Conservation (phyloP, 2,888 invertebrate genomes). For the Isotomurus palustris region DNA sequence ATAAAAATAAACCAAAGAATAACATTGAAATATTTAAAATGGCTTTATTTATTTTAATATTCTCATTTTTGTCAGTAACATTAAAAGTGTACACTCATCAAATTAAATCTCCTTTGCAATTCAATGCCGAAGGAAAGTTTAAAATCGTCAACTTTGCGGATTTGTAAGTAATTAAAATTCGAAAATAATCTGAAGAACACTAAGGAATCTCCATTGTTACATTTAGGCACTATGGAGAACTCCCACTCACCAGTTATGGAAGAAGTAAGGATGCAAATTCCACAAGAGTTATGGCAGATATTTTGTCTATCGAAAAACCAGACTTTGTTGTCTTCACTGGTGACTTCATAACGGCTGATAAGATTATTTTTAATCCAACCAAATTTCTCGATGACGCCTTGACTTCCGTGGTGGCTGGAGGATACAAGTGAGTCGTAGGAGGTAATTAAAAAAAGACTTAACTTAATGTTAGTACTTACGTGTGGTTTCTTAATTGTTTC, state of each 20-base stretch:
- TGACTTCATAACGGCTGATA: conserved; percentile 23
- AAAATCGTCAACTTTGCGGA: conserved; percentile 29
- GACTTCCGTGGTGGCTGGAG: background rate
- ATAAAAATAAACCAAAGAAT: too few species aligned
- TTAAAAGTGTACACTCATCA: too few species aligned
- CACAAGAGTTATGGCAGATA: conserved; percentile 17
- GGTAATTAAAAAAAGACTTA: too few species aligned
- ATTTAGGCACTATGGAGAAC: conserved; percentile 27
- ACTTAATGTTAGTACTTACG: too few species aligned
- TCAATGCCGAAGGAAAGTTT: conserved; percentile 20
- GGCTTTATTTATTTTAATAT: too few species aligned
- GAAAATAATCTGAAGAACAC: too few species aligned
- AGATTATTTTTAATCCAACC: conserved; percentile 13
- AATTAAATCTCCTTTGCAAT: conserved; percentile 17
- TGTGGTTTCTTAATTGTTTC: too few species aligned
- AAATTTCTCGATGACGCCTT: conserved; percentile 15
- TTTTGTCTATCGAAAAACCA: conserved; percentile 14
- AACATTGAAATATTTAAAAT: too few species aligned
- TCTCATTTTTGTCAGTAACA: too few species aligned
- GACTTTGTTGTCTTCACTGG: conserved; percentile 30
- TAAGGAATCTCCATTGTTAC: too few species aligned
- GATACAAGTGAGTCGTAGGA: conserved; percentile 9
- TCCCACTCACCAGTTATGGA: conserved; percentile 16
- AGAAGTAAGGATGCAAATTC: conserved; percentile 22
- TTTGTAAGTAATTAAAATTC: conserved; percentile 22